Conservation (phyloP, 2,797 vertebrate species). For the Typhlichthys subterraneus region DNA sequence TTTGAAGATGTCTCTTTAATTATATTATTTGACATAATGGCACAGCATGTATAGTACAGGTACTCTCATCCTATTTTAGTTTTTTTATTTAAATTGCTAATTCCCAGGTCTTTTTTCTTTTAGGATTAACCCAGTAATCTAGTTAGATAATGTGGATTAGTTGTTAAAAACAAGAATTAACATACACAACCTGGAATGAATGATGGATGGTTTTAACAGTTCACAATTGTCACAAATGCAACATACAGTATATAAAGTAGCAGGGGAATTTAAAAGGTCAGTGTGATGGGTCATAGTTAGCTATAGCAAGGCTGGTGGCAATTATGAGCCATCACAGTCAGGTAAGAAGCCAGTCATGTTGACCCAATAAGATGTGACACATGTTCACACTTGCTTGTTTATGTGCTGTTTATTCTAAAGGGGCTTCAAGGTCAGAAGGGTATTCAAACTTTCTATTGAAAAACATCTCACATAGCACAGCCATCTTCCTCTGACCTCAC, state of each 20-base stretch:
- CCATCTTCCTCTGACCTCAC: no score
- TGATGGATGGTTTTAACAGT: slow-evolving; percentile 49
- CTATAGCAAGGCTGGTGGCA: no score
- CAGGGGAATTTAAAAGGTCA: slow-evolving; percentile 29
- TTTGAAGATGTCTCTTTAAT: no score
- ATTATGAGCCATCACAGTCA: not conserved
- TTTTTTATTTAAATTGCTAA: no score
- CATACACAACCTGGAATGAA: slow-evolving; percentile 18
- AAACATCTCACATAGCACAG: not conserved
- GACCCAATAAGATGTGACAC: slow-evolving; percentile 46
- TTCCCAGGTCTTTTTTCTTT: not conserved
- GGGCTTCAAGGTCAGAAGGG: not conserved
- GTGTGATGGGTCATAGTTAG: no score
- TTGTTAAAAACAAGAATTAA: slow-evolving; percentile 50
- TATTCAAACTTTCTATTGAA: slow-evolving; percentile 7
- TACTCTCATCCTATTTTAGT: no score
- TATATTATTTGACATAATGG: not conserved
- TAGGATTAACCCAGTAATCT: slow-evolving; percentile 30
- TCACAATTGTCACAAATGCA: slow-evolving; percentile 59
- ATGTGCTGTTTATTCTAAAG: not conserved
- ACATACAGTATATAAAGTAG: slow-evolving; percentile 50
- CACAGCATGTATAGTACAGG: no score
- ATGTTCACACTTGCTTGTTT: slow-evolving; percentile 32
- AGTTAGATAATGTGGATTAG: slow-evolving; percentile 30
- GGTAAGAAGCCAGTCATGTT: slow-evolving; percentile 38